These are phyloP conservation scores for Cepphus grylle DNA, from an alignment of 2,113 vertebrate species.

Conservation along the genomic window DNA sequence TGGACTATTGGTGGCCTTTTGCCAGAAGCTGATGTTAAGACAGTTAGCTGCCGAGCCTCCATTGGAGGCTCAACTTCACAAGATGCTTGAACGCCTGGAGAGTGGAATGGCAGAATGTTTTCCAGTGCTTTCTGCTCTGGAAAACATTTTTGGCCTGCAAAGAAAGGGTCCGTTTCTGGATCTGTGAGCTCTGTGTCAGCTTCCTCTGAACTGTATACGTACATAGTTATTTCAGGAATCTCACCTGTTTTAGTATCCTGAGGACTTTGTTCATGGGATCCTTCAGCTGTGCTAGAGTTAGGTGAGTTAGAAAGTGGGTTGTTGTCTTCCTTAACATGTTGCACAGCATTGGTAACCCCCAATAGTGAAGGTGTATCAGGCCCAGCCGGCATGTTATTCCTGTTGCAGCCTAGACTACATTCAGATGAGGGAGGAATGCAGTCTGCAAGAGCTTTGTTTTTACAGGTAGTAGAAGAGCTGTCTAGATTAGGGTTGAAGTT, in stretches of 20 bases:
- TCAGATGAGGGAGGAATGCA: neutral
- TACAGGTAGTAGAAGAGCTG: neutral
- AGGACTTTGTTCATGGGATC: neutral
- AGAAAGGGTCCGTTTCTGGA: neutral
- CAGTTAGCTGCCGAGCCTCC: neutral
- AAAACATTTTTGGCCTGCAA: conserved; percentile 17
- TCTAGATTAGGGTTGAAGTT: neutral
- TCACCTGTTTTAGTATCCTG: neutral
- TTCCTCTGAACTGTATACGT: conserved; percentile 35
- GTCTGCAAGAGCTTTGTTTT: neutral
- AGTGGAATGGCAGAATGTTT: neutral
- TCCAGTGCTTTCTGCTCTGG: neutral
- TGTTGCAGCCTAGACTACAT: neutral
- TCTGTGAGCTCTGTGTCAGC: neutral
- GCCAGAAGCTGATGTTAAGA: neutral
- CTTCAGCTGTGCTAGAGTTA: neutral
- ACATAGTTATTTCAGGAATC: conserved; percentile 46
- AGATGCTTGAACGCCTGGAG: neutral
- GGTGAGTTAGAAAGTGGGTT: neutral
- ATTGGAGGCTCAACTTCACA: neutral
- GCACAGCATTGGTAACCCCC: neutral
- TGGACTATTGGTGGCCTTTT: neutral
- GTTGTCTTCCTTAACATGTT: neutral
- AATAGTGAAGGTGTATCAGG: neutral
- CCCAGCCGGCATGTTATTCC: neutral